Conservation (phyloP, 2,113 vertebrate species). For the Misgurnus mizolepis region DNA sequence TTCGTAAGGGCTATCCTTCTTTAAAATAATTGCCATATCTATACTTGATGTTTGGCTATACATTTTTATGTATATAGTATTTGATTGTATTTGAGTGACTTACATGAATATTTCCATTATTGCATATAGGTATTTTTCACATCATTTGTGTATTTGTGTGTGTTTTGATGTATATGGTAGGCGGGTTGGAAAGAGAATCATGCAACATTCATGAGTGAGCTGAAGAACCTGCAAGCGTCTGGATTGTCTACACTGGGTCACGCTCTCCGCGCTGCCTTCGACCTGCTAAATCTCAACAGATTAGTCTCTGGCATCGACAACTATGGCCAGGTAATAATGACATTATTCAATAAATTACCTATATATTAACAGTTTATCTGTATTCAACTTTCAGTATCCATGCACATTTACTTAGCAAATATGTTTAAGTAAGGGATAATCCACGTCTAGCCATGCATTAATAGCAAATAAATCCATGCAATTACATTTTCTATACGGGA, state of each 20-base stretch:
- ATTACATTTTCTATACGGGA: neutral
- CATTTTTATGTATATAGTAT: no score
- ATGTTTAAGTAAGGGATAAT: no score
- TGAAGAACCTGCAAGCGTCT: constrained; percentile 96
- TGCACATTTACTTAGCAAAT: no score
- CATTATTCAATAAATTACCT: neutral
- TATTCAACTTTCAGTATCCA: no score
- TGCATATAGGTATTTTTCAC: constrained; percentile 5
- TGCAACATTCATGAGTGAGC: constrained; percentile 95
- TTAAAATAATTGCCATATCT: no score
- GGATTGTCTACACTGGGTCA: constrained; percentile 95
- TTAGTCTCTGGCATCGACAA: constrained; percentile 99
- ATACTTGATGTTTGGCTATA: no score
- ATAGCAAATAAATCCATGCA: neutral
- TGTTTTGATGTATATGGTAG: constrained; percentile 62
- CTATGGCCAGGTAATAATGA: constrained; percentile 90
- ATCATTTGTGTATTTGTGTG: constrained; percentile 20
- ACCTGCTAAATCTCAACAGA: constrained; percentile 98
- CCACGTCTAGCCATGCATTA: no score
- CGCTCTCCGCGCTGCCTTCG: constrained; percentile 92
- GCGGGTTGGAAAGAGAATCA: constrained; percentile 99
- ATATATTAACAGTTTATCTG: neutral
- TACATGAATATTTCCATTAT: neutral
- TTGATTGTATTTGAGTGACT: no score
- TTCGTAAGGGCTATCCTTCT: no score